These are phyloP conservation scores for Urocitellus parryii DNA, from an alignment of 2,113 vertebrate species.

Conservation along the genomic window DNA sequence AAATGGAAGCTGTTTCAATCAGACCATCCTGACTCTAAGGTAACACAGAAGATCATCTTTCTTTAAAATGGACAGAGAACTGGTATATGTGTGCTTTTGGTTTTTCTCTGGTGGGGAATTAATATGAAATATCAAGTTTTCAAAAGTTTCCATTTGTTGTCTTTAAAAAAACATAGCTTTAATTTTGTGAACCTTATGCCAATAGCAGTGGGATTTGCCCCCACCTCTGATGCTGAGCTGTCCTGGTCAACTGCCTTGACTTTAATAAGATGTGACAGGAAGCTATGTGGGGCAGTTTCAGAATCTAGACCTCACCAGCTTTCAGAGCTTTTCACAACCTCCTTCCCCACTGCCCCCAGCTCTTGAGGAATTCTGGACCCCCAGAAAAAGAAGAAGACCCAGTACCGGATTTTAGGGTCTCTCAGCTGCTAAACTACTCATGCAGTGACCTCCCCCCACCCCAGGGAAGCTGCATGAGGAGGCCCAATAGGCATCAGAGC, in stretches of 20 bases:
- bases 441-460: no score
- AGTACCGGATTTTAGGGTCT: no score
- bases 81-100: neutral
- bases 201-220: no score
- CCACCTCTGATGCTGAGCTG: neutral
- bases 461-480: no score
- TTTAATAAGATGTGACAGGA: neutral
- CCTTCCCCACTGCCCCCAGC: no score
- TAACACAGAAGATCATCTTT: neutral
- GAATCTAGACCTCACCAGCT: neutral
- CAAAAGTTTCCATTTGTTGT: neutral
- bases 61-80: conserved; percentile 32
- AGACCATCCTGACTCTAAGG: neutral
- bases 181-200: neutral
- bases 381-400: neutral
- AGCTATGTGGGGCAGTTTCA: neutral
- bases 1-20: neutral
- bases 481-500: no score
- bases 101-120: neutral
- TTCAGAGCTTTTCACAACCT: neutral
- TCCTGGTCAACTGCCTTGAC: neutral
- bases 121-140: neutral
- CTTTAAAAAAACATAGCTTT: neutral
- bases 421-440: neutral
- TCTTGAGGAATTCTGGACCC: neutral